Base-by-base conservation (phyloP, 2,113 vertebrate genomes). In the Psittacula cyanocephala region DNA sequence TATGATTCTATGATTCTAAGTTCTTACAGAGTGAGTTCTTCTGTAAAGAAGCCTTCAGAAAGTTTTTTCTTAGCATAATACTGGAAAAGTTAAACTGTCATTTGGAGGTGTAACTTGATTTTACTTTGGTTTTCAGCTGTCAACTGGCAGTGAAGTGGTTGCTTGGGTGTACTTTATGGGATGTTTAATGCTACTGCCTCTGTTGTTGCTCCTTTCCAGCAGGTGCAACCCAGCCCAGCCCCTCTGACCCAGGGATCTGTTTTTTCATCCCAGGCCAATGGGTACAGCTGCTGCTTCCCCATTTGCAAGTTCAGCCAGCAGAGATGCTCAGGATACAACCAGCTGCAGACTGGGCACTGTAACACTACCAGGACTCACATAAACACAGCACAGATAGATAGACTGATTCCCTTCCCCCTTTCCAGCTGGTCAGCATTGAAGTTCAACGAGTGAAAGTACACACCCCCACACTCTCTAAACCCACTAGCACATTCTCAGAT, bases 191-290 rank as follows among this genome's bases (percentile, higher is more conserved):
- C 6, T 44, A n/a, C 13, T 64, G 10, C 16, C 18, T 84, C 43
- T 87, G n/a, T 20, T 6, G 46, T 24, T 77, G 7, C 24, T 77
- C 28, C 9, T 47, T 76, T 67, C 20, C 15, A 82, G 55, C 4
- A 0, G 1, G 37, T 39, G 24, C n/a, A 80, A 17, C 11, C 27
- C n/a, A 84, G 41, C 11, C 5, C 28, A 44, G 22, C 0, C 0
- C 0, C 0, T 50, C 22, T 39, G 12, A 77, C 4, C 0, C 23
- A 80, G 24, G 39, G 43, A 52, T n/a, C 7, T 17, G 13, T 16
- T 79, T 82, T 68, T 80, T 24, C 43, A 33, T 49, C 53, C 3
- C n/a, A 53, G 22, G 18, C 6, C 46, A 57, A 39, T 3, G 10
- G 10, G 14, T 44, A 22, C 31, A 63, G 43, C 31, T 80, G 19